Evolutionary conservation across 92 coral and sea anemone species (phyloP).

Genomic region (Phymanthus crucifer): DNA sequence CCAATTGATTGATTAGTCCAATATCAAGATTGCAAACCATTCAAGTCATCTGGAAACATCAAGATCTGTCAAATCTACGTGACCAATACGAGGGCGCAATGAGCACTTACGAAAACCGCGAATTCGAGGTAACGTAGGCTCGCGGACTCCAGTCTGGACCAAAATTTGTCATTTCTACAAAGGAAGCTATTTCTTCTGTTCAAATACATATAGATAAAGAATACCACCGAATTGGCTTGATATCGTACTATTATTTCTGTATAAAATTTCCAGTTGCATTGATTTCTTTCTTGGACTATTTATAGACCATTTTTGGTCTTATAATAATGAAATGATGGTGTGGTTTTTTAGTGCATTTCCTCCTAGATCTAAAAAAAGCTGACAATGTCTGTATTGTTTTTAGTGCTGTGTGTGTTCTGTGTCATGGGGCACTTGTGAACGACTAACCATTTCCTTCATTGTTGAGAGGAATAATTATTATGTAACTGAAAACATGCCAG

Average conservation of each 20-base stretch:
- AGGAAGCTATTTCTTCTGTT: not conserved
- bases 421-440: not conserved
- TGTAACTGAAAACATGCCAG: not conserved
- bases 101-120: conserved; percentile 17
- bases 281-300: not conserved
- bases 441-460: not conserved
- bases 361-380: conserved; percentile 1
- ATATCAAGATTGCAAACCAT: conserved; percentile 12
- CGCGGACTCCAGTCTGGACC: not conserved
- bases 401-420: not conserved
- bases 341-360: conserved; percentile 31
- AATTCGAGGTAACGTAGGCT: conserved; percentile 11
- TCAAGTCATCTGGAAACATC: conserved; percentile 3
- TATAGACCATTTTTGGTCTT: conserved; percentile 11
- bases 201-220: not conserved
- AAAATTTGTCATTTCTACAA: not conserved
- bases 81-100: conserved; percentile 13
- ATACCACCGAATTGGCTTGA: not conserved
- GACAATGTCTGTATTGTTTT: conserved; percentile 17
- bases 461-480: conserved; percentile 1
- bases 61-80: conserved; percentile 13
- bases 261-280: not conserved
- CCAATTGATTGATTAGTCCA: conserved; percentile 4
- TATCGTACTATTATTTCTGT: not conserved
- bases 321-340: not conserved